Evolutionary conservation across 1,140 invertebrate species (phyloP).

Genomic region (Patella vulgata): DNA sequence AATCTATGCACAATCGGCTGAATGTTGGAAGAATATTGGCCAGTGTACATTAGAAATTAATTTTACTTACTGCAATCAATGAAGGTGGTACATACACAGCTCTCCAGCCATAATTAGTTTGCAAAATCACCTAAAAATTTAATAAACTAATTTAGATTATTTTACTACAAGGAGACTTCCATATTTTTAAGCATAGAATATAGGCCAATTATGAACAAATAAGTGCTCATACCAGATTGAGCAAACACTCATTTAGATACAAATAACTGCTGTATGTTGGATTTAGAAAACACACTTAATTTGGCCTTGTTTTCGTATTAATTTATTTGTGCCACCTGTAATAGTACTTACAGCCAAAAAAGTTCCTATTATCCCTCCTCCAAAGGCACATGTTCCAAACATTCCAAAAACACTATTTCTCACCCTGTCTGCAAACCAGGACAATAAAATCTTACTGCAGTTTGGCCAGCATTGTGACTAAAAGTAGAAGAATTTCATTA

Average conservation of each 20-base stretch:
- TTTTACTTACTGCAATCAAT: slow-evolving; percentile 57
- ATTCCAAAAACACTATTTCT: slow-evolving; percentile 69
- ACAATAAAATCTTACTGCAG: slow-evolving; percentile 66
- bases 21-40: no score
- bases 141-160: no score
- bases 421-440: slow-evolving; percentile 68
- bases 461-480: slow-evolving; percentile 69
- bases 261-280: no score
- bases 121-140: slow-evolving; percentile 64
- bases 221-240: no score
- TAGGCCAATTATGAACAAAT: no score
- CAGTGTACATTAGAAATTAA: slow-evolving; percentile 1
- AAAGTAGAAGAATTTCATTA: slow-evolving; percentile 23
- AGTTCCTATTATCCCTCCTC: slow-evolving; percentile 70
- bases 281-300: no score
- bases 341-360: slow-evolving; percentile 66
- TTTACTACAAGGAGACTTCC: no score
- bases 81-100: slow-evolving; percentile 65
- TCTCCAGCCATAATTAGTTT: slow-evolving; percentile 68
- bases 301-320: no score
- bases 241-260: no score
- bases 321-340: no score
- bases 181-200: no score
- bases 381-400: slow-evolving; percentile 70
- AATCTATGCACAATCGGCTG: no score